Conservation (phyloP, 2,888 invertebrate genomes). For the Chesias legatella region DNA sequence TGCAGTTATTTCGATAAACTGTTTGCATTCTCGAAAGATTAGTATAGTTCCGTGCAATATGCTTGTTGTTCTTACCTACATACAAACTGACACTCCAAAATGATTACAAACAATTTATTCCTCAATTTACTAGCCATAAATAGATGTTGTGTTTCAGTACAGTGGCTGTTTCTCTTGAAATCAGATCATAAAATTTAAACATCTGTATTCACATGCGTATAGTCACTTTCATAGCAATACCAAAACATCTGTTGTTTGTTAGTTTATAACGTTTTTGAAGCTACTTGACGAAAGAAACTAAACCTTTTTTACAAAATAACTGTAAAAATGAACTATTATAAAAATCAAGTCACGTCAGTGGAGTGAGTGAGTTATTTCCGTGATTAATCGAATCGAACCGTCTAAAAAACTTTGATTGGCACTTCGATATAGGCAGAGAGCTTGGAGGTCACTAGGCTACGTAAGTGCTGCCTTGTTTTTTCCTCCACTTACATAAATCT, state of each 20-base stretch:
- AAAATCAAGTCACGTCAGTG: slow-evolving; percentile 23
- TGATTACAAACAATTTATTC: slow-evolving; percentile 15
- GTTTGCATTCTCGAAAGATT: slow-evolving; percentile 51
- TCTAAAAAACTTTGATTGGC: slow-evolving; percentile 34
- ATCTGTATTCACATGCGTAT: not conserved
- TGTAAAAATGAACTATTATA: slow-evolving; percentile 9
- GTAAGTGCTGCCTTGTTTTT: slow-evolving; percentile 19
- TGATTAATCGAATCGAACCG: slow-evolving; percentile 38
- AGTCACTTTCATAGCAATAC: too few relatives aligned
- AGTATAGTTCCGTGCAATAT: slow-evolving; percentile 37
- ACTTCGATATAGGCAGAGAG: slow-evolving; percentile 28
- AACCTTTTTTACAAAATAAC: slow-evolving; percentile 10
- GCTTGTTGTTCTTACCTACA: slow-evolving; percentile 39
- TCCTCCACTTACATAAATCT: slow-evolving; percentile 31
- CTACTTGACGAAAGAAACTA: not conserved
- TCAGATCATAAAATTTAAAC: not conserved
- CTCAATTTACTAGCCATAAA: slow-evolving; percentile 17
- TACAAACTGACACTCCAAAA: slow-evolving; percentile 26
- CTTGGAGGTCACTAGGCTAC: slow-evolving; percentile 19
- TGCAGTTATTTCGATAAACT: slow-evolving; percentile 58
- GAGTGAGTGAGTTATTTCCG: slow-evolving; percentile 26
- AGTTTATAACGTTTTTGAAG: too few relatives aligned
- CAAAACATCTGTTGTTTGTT: too few relatives aligned
- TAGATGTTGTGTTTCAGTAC: slow-evolving; percentile 7
- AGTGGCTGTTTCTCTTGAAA: slow-evolving; percentile 8